Conservation (phyloP, 2,113 vertebrate species). For the Piaya cayana region DNA sequence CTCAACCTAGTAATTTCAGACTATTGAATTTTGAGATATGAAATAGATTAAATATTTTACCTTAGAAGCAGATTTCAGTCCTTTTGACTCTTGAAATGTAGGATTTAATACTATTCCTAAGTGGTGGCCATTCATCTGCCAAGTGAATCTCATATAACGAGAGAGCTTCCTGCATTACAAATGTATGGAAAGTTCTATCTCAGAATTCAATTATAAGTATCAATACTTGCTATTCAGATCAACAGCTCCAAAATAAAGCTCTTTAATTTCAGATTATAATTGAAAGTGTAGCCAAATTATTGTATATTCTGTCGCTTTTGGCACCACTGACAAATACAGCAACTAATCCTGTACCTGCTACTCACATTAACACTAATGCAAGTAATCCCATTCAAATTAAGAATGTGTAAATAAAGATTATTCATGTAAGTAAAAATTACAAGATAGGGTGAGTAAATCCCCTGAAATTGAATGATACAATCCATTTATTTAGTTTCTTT, state of each 20-base stretch:
- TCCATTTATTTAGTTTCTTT: constrained; percentile 19
- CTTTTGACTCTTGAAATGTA: constrained; percentile 80
- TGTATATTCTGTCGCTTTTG: constrained; percentile 20
- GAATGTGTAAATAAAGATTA: constrained; percentile 26
- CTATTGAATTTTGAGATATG: constrained; percentile 14
- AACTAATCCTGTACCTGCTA: constrained; percentile 45
- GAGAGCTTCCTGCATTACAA: constrained; percentile 75
- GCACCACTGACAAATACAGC: constrained; percentile 14
- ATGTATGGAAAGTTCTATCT: constrained; percentile 29
- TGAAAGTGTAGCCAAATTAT: constrained; percentile 50
- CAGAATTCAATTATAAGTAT: constrained; percentile 57
- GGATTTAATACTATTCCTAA: constrained; percentile 78
- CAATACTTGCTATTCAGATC: constrained; percentile 57
- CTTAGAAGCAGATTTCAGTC: constrained; percentile 78
- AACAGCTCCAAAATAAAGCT: constrained; percentile 43
- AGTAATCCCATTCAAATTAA: constrained; percentile 49
- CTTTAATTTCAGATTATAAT: constrained; percentile 66
- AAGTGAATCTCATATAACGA: constrained; percentile 79
- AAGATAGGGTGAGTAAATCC: constrained; percentile 17
- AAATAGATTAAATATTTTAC: constrained; percentile 61
- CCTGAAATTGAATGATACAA: constrained; percentile 29
- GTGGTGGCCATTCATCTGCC: constrained; percentile 79
- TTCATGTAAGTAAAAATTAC: constrained; percentile 29
- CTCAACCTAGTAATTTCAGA: constrained; percentile 29
- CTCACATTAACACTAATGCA: constrained; percentile 17